Conservation (phyloP, 2,113 vertebrate species). For the Atractosteus spatula region DNA sequence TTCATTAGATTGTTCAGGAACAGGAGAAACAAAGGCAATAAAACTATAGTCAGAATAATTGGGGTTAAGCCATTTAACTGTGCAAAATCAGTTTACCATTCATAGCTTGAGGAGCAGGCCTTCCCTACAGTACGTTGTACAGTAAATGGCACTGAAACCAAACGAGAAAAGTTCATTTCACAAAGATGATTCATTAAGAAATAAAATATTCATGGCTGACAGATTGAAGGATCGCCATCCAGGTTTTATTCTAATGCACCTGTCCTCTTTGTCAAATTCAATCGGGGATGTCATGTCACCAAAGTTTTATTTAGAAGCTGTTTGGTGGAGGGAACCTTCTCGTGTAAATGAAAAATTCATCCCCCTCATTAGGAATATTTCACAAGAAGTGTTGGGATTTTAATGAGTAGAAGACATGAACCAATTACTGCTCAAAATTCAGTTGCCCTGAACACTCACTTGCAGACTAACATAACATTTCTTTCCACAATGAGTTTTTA, state of each 20-base stretch:
- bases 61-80: slow-evolving; percentile 38
- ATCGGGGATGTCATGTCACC: slow-evolving; percentile 89
- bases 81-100: slow-evolving; percentile 20
- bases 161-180: slow-evolving; percentile 85
- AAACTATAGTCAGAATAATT: slow-evolving; percentile 33
- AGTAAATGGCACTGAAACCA: slow-evolving; percentile 80
- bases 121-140: slow-evolving; percentile 37
- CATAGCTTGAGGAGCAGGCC: neutral
- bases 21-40: slow-evolving; percentile 23
- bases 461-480: neutral
- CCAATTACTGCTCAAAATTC: slow-evolving; percentile 84
- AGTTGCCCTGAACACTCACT: slow-evolving; percentile 36
- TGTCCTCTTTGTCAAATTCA: slow-evolving; percentile 98
- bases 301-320: slow-evolving; percentile 91
- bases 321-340: slow-evolving; percentile 82
- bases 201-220: slow-evolving; percentile 94
- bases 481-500: neutral
- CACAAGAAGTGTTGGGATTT: slow-evolving; percentile 85
- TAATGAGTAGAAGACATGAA: slow-evolving; percentile 81
- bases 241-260: slow-evolving; percentile 98
- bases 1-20: neutral
- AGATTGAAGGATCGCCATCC: slow-evolving; percentile 94
- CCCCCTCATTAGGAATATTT: slow-evolving; percentile 83
- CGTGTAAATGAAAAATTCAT: slow-evolving; percentile 78
- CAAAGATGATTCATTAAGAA: slow-evolving; percentile 89